Evolutionary conservation across 2,888 invertebrate species (phyloP).

Genomic region (Carabus problematicus): DNA sequence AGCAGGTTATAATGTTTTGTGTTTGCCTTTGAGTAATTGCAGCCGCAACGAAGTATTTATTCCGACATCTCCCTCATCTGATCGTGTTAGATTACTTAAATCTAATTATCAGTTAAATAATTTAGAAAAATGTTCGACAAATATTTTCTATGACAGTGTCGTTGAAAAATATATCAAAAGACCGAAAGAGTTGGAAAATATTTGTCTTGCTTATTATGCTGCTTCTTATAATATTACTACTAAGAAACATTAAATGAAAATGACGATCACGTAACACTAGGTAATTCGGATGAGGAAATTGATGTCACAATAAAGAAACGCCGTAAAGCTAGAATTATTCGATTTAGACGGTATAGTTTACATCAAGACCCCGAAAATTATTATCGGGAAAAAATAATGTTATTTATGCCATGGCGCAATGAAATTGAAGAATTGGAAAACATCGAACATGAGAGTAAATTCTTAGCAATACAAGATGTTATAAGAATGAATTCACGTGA

Average conservation of each 20-base stretch:
- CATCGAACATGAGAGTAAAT: constrained; percentile 33
- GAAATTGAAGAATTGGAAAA: constrained; percentile 44
- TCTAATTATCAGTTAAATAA: constrained; percentile 1
- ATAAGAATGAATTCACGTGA: neutral
- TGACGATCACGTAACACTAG: neutral
- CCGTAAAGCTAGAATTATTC: constrained; percentile 32
- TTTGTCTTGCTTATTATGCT: neutral
- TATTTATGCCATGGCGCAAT: constrained; percentile 47
- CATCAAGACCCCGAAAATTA: constrained; percentile 44
- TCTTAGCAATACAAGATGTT: neutral
- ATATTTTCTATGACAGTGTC: neutral
- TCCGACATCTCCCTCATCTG: neutral
- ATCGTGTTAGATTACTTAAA: neutral
- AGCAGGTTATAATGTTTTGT: neutral
- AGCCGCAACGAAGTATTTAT: neutral
- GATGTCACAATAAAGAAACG: neutral
- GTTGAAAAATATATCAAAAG: neutral
- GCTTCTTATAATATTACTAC: neutral
- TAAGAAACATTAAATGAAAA: neutral
- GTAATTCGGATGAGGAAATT: neutral
- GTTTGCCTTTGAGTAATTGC: neutral
- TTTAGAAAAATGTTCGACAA: neutral
- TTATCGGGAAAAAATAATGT: constrained; percentile 47
- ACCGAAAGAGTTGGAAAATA: constrained; percentile 5
- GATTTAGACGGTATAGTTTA: constrained; percentile 41